Conservation (phyloP, 2,797 vertebrate genomes). For the Micromesistius poutassou region DNA sequence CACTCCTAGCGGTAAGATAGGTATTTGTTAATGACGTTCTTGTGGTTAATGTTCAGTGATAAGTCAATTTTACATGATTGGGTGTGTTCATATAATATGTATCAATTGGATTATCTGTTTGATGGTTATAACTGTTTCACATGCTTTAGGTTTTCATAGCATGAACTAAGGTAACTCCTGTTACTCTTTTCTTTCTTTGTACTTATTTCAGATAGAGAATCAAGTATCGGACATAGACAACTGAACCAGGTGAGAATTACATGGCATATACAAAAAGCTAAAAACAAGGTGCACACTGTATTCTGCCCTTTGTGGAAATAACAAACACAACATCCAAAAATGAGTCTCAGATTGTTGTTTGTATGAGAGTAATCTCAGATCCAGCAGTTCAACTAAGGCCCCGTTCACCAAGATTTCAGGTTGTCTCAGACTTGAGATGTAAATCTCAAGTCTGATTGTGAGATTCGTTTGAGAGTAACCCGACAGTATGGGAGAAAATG, state of each 20-base stretch:
- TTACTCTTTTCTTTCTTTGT: constrained; percentile 23
- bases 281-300: background rate
- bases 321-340: background rate
- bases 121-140: background rate
- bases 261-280: background rate
- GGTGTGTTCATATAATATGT: background rate
- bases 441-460: no score
- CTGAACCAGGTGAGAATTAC: constrained; percentile 67
- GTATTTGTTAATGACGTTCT: background rate
- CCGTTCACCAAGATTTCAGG: no score
- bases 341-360: background rate
- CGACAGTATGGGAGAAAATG: background rate
- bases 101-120: background rate
- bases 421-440: no score
- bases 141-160: background rate
- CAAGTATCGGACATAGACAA: constrained; percentile 77
- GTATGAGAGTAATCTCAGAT: no score
- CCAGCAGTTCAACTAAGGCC: no score
- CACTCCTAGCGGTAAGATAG: no score
- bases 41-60: background rate
- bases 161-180: background rate
- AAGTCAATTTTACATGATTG: background rate
- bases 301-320: background rate
- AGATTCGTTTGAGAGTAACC: background rate
- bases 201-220: constrained; percentile 69